These are phyloP conservation scores for Leptinotarsa lineolata DNA, from an alignment of 1,140 invertebrate genomes.

Conservation along the genomic window DNA sequence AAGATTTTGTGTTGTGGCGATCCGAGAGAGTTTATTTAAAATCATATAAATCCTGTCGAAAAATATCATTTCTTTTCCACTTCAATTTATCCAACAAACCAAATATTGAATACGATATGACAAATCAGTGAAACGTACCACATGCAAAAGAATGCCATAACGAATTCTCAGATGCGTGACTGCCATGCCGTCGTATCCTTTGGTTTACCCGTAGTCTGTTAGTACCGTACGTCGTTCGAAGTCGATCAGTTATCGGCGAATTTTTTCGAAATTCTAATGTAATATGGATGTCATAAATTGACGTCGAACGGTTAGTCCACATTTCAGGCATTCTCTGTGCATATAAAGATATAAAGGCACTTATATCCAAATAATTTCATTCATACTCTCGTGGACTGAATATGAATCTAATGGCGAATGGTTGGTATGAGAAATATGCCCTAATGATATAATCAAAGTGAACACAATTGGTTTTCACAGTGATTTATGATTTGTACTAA, in stretches of 20 bases:
- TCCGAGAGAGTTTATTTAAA: no score
- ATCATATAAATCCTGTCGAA: no score
- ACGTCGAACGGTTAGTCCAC: slow-evolving; percentile 4
- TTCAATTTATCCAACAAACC: no score
- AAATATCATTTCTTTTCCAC: no score
- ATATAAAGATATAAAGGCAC: background rate
- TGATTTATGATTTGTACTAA: no score
- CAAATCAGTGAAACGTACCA: no score
- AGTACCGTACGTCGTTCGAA: background rate
- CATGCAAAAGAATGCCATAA: background rate
- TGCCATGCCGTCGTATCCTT: background rate
- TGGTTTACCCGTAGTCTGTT: background rate
- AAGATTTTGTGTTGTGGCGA: no score
- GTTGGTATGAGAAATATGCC: background rate
- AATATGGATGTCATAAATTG: slow-evolving; percentile 8
- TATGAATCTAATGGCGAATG: background rate
- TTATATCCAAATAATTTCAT: background rate
- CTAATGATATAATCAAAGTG: background rate
- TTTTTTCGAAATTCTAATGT: background rate
- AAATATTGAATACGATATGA: no score
- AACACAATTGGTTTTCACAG: background rate
- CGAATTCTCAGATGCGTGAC: background rate
- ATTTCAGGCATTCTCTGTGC: background rate
- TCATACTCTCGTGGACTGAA: background rate
- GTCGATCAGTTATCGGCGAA: background rate